Evolutionary conservation across 2,113 vertebrate genomes (phyloP).

Genomic region (Nyctibius bracteatus): DNA sequence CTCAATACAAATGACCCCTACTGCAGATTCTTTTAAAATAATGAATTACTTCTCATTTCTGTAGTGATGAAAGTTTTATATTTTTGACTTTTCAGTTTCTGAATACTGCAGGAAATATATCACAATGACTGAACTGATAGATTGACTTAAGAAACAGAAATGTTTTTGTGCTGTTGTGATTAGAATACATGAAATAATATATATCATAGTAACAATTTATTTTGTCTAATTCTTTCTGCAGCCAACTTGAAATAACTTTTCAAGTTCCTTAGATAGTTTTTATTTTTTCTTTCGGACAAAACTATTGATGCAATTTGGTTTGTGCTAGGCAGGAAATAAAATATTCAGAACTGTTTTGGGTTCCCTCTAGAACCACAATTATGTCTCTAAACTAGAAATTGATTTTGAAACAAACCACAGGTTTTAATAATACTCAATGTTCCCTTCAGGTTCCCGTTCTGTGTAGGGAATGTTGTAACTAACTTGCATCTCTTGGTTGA

Average conservation of each 20-base stretch:
- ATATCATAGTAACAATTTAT: neutral
- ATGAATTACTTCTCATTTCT: neutral
- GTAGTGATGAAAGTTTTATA: neutral
- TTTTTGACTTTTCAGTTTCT: neutral
- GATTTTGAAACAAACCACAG: conserved; percentile 21
- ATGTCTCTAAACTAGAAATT: neutral
- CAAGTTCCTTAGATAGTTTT: neutral
- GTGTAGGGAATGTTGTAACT: neutral
- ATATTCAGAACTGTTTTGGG: neutral
- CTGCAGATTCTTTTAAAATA: neutral
- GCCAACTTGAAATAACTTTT: neutral
- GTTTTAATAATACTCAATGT: neutral
- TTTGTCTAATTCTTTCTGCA: neutral
- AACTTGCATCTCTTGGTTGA: neutral
- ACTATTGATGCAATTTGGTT: neutral
- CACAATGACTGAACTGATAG: neutral
- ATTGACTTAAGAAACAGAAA: neutral
- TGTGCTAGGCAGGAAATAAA: neutral
- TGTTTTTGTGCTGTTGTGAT: neutral
- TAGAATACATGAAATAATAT: neutral
- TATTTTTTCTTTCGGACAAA: neutral
- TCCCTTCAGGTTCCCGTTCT: neutral
- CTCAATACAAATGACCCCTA: neutral
- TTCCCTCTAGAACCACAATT: neutral
- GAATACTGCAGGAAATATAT: neutral